A percentile compares a stretch with the other conserved stretches of the same genome.
Evolutionary conservation across 2,888 invertebrate genomes (phyloP).

Genomic region (Pammene aurita): DNA sequence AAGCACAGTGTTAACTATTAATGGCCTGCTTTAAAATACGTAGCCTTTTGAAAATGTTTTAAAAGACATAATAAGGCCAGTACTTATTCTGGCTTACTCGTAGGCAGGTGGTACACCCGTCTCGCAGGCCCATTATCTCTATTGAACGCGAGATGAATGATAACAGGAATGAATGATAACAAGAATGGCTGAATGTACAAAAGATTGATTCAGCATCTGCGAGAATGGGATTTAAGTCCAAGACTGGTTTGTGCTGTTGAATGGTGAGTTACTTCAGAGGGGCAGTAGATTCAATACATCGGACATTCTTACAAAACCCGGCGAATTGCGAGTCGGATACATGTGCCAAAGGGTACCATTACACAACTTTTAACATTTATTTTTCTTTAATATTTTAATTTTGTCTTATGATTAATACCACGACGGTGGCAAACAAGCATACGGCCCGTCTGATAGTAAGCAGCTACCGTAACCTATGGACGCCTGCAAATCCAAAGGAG

Average conservation of each 20-base stretch:
- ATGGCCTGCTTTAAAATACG: too few species aligned
- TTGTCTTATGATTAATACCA: too few species aligned
- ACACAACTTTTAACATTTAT: not conserved
- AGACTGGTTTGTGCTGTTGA: not conserved
- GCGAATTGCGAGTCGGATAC: too few species aligned
- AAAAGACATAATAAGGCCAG: not conserved
- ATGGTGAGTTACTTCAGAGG: not conserved
- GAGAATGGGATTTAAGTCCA: not conserved
- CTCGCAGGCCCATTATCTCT: not conserved
- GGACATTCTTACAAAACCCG: not conserved
- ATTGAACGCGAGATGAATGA: conserved; percentile 3
- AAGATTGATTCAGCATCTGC: conserved; percentile 1
- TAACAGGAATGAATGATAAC: not conserved
- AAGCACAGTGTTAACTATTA: too few species aligned
- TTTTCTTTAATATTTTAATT: too few species aligned
- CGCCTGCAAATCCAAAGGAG: too few species aligned
- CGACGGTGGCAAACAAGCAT: too few species aligned
- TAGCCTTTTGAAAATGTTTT: not conserved
- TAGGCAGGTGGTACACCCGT: conserved; percentile 3
- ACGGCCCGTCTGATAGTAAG: too few species aligned
- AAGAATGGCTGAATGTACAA: not conserved
- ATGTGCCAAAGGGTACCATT: not conserved
- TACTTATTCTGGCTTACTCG: not conserved
- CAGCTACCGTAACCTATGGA: too few species aligned
- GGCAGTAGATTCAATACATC: not conserved